Evolutionary conservation across 2,888 invertebrate genomes (phyloP).

Genomic region (Apamea anceps): DNA sequence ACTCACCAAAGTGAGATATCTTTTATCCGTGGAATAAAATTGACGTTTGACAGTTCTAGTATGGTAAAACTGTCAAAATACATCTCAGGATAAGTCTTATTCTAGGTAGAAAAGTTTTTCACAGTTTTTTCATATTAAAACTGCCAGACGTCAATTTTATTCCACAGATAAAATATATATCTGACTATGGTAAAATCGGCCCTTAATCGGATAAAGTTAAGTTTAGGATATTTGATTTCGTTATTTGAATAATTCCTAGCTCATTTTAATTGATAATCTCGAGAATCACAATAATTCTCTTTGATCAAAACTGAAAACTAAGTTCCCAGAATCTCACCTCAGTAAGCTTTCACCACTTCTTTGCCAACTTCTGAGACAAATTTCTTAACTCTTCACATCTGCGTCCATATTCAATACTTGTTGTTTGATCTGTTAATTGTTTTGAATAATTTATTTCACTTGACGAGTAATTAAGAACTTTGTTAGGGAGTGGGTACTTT

Average conservation of each 20-base stretch:
- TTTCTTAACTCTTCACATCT: constrained; percentile 61
- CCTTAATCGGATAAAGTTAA: not conserved
- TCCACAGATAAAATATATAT: not conserved
- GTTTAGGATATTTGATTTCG: not conserved
- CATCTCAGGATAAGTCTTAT: not conserved
- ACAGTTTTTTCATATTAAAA: not conserved
- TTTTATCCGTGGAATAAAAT: not conserved
- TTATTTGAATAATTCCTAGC: not conserved
- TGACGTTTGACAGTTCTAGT: not conserved
- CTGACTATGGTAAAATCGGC: not conserved
- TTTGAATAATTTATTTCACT: constrained; percentile 85
- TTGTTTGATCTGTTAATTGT: constrained; percentile 81
- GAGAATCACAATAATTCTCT: constrained; percentile 29
- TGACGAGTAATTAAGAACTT: constrained; percentile 84
- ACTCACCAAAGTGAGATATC: not conserved
- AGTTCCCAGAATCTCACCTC: constrained; percentile 29
- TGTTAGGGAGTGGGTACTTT: constrained; percentile 76
- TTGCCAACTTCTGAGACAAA: constrained; percentile 32
- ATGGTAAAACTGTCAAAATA: not conserved
- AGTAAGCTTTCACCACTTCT: constrained; percentile 35
- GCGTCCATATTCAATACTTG: constrained; percentile 69
- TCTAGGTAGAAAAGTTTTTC: not conserved
- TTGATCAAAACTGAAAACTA: constrained; percentile 31
- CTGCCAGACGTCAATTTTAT: not conserved
- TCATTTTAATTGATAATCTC: constrained; percentile 11